Evolutionary conservation across 2,113 vertebrate species (phyloP).

Genomic region (Pseudonaja textilis): DNA sequence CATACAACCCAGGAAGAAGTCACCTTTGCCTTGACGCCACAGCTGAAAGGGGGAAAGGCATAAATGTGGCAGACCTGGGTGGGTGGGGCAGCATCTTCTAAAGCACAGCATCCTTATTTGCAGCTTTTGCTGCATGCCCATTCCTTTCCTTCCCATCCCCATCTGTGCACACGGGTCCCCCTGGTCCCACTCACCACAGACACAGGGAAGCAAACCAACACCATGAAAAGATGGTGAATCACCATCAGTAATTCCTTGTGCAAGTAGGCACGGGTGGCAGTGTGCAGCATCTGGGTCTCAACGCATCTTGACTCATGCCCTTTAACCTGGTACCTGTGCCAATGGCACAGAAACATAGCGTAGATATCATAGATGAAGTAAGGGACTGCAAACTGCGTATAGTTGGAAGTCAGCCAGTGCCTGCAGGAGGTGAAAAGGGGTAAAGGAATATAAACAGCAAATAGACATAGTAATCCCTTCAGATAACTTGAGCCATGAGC

Average conservation of each 20-base stretch:
- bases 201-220: conserved; percentile 84
- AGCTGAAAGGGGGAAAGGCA: conserved; percentile 64
- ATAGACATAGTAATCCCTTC: not conserved
- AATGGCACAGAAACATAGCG: conserved; percentile 88
- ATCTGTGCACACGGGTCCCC: not conserved
- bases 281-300: conserved; percentile 40
- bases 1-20: conserved; percentile 88
- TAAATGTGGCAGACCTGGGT: not conserved
- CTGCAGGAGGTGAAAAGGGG: conserved; percentile 58
- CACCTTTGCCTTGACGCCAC: conserved; percentile 83
- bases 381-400: conserved; percentile 86
- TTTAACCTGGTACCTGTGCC: conserved; percentile 82
- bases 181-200: conserved; percentile 77
- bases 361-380: conserved; percentile 91
- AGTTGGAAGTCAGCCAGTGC: conserved; percentile 84
- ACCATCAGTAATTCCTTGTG: conserved; percentile 83
- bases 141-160: not conserved
- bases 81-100: not conserved
- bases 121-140: not conserved
- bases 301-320: conserved; percentile 68
- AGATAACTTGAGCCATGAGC: not conserved
- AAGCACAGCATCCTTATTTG: not conserved
- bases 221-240: conserved; percentile 86
- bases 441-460: not conserved
- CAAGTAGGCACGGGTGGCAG: conserved; percentile 68